Evolutionary conservation across 2,113 vertebrate genomes (phyloP).

Genomic region (Megaleporinus macrocephalus): DNA sequence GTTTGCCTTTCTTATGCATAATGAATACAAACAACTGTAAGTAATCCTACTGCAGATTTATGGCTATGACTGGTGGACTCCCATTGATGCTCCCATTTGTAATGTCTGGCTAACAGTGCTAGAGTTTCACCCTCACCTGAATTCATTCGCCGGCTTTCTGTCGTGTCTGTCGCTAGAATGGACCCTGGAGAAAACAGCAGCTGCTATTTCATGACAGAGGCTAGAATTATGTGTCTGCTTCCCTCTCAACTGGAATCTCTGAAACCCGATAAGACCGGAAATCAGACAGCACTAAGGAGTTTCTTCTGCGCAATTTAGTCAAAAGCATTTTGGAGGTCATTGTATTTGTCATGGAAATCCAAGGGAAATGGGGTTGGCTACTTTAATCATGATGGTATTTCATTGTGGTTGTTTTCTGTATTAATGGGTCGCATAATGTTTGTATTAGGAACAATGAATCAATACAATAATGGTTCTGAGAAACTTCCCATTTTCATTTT

Average conservation of each 20-base stretch:
- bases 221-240: conserved; percentile 37
- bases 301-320: conserved; percentile 20
- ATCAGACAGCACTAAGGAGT: conserved; percentile 22
- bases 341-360: conserved; percentile 38
- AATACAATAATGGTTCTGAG: background rate
- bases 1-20: background rate
- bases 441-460: background rate
- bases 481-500: too few species aligned
- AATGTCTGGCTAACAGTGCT: conserved; percentile 9
- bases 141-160: conserved; percentile 22
- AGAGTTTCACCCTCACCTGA: conserved; percentile 25
- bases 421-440: background rate
- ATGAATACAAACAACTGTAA: conserved; percentile 2
- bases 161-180: background rate
- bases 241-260: conserved; percentile 31
- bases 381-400: too few species aligned
- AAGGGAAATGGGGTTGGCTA: background rate
- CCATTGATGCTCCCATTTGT: conserved; percentile 32
- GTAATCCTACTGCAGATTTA: conserved; percentile 22
- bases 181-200: conserved; percentile 13
- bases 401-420: too few species aligned
- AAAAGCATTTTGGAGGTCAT: background rate
- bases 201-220: conserved; percentile 32
- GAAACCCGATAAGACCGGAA: conserved; percentile 26
- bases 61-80: conserved; percentile 25